Evolutionary conservation across 2,113 vertebrate genomes (phyloP), one percentile per base, ranked within the genome.

Genomic region (Aepyceros melampus): DNA sequence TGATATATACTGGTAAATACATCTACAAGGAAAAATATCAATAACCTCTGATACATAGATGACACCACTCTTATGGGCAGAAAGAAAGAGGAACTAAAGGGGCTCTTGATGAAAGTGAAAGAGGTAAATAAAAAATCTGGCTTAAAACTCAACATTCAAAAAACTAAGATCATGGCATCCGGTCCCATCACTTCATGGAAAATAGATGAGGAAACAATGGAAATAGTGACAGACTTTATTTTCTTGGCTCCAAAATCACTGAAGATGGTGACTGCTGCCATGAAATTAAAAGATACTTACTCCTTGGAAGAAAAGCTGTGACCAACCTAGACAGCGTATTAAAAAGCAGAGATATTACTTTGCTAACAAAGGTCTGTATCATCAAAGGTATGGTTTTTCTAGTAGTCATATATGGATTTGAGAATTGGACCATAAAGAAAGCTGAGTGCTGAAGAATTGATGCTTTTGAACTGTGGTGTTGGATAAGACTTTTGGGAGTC

Each of bases 101-200:
- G 9, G 17, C 64, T 23, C n/a, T 12, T 71, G 64, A 36, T 71
- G n/a, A 71, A 71, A 36, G 17, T 36, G 64, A 71, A 71, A 71
- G n/a, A 71, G 19, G 10, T 0, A 2, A 71, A 11, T 23, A 2
- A 40, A 71, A 71, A 71, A 40, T 21, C n/a, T 71, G n/a, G 9
- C 67, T 40, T 71, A 23, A 71, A 71, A 71, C 19, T 71, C 67
- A 36, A 23, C n/a, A 23, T 71, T 40, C n/a, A 36, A 21, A 71
- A 36, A 36, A 71, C 2, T 5, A 21, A 36, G 33, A 67, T 67
- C 33, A 67, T 21, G 33, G 33, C 10, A 36, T 36, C 64, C 0
- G 0, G 64, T 36, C n/a, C 9, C 64, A 71, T 71, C n/a, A 23
- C 9, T 71, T 71, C 64, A 71, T 36, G 9, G 19, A n/a, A 71